phyloP scores from a whole-genome alignment of 2,888 invertebrate genomes.

The Idaea straminata region DNA sequence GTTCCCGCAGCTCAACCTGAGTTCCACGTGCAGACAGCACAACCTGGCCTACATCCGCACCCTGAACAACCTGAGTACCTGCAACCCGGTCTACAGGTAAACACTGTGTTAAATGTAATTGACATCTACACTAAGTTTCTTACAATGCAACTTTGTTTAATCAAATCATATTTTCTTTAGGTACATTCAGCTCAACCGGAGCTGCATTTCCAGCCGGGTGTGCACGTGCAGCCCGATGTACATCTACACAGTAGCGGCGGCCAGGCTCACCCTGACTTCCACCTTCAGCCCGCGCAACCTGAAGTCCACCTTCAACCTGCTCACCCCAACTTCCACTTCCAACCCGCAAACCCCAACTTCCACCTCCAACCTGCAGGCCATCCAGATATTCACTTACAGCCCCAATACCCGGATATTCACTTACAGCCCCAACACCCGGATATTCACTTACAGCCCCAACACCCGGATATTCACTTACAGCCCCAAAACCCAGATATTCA shows the following conservation, averaged over 20 bases:
- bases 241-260: conserved; percentile 18
- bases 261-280: conserved; percentile 20
- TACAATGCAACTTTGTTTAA: not conserved
- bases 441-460: conserved; percentile 25
- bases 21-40: conserved; percentile 19
- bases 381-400: conserved; percentile 28
- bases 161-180: not conserved
- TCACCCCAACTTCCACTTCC: conserved; percentile 35
- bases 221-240: conserved; percentile 17
- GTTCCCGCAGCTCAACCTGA: conserved; percentile 31
- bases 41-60: not conserved
- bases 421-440: conserved; percentile 26
- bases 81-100: not conserved
- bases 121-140: not conserved
- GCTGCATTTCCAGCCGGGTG: conserved; percentile 25
- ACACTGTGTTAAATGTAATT: not conserved
- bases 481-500: conserved; percentile 22
- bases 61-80: not conserved
- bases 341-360: conserved; percentile 20
- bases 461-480: conserved; percentile 25
- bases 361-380: conserved; percentile 31
- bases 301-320: conserved; percentile 30
- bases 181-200: conserved; percentile 33
- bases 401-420: conserved; percentile 20
- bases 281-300: conserved; percentile 31